Evolutionary conservation across 2,888 invertebrate genomes (phyloP).

Genomic region (Bellardia pandia): DNA sequence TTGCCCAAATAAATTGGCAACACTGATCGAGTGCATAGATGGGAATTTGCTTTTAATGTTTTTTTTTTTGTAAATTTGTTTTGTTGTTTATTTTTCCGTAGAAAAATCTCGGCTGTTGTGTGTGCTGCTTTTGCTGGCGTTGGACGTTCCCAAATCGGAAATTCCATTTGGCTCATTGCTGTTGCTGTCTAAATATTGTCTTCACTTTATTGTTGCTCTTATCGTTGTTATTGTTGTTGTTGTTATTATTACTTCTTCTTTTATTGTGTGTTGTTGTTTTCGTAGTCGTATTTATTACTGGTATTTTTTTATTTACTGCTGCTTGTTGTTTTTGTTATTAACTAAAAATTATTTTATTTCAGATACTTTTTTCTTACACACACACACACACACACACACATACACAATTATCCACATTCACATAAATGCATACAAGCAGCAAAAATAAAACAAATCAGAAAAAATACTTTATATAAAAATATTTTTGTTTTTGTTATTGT

Average conservation of each 20-base stretch:
- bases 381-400: background rate
- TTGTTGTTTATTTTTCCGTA: slow-evolving; percentile 29
- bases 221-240: slow-evolving; percentile 14
- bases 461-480: slow-evolving; percentile 4
- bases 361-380: slow-evolving; percentile 24
- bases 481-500: slow-evolving; percentile 5
- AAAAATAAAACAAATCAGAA: slow-evolving; percentile 27
- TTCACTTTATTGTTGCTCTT: slow-evolving; percentile 42
- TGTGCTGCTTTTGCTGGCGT: slow-evolving; percentile 19
- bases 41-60: background rate
- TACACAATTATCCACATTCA: background rate
- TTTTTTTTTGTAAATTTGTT: background rate
- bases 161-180: slow-evolving; percentile 61
- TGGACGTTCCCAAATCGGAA: slow-evolving; percentile 66
- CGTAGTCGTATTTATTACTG: slow-evolving; percentile 14
- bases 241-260: background rate
- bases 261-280: background rate
- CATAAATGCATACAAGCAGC: slow-evolving; percentile 9
- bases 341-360: slow-evolving; percentile 38
- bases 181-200: slow-evolving; percentile 38
- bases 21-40: slow-evolving; percentile 11
- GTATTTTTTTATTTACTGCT: slow-evolving; percentile 27
- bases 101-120: slow-evolving; percentile 33
- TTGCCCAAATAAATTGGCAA: background rate
- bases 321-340: slow-evolving; percentile 40